Evolutionary conservation across 2,113 vertebrate genomes (phyloP).

Genomic region (Lampris incognitus): DNA sequence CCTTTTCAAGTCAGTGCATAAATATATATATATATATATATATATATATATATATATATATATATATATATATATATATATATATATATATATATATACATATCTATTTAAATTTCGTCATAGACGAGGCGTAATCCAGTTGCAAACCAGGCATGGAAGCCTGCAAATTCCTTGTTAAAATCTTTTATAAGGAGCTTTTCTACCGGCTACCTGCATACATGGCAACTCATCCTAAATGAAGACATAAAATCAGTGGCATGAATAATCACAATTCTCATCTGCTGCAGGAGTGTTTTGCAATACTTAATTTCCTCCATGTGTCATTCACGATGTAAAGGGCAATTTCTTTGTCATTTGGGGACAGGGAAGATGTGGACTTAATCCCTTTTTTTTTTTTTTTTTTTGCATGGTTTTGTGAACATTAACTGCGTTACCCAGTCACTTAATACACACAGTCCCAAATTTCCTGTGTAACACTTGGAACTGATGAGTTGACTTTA

Average conservation of each 20-base stretch:
- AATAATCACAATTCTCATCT: constrained; percentile 23
- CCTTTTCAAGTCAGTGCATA: constrained; percentile 45
- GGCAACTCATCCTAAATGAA: constrained; percentile 19
- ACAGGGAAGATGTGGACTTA: not conserved
- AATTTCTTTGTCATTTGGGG: constrained; percentile 12
- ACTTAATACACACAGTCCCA: constrained; percentile 5
- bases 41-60: no score
- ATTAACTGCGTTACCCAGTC: constrained; percentile 5
- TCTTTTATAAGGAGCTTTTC: constrained; percentile 13
- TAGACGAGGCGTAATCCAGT: constrained; percentile 15
- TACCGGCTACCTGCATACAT: constrained; percentile 24
- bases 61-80: no score
- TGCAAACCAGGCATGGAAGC: constrained; percentile 29
- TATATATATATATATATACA: no score
- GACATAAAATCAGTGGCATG: constrained; percentile 35
- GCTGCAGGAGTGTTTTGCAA: constrained; percentile 7
- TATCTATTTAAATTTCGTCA: no score
- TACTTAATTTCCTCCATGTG: constrained; percentile 17
- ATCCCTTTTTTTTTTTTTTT: not conserved
- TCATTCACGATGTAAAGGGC: constrained; percentile 28
- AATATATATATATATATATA: constrained; percentile 10
- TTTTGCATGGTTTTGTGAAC: not conserved
- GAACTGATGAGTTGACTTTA: constrained; percentile 26
- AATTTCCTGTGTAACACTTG: constrained; percentile 13
- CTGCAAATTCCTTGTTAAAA: constrained; percentile 30